A percentile compares a stretch with the other conserved stretches of the same genome.
Evolutionary conservation across 1,140 invertebrate species (phyloP).

Genomic region (Rhagoletis pomonella): DNA sequence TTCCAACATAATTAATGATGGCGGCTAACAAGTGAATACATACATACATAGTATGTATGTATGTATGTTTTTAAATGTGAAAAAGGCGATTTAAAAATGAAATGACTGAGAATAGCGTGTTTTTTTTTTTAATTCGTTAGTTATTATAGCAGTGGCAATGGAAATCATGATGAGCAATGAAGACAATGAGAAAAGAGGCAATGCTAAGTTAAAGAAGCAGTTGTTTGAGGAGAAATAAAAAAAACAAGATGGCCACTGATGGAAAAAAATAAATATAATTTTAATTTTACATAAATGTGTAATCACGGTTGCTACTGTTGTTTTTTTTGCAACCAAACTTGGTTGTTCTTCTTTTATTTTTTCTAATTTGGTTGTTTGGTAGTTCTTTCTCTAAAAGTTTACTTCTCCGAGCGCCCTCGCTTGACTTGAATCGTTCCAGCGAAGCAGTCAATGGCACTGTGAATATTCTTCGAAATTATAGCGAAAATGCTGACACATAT

Average conservation of each 20-base stretch:
- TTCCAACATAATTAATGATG: slow-evolving; percentile 48
- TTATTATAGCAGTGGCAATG: slow-evolving; percentile 8
- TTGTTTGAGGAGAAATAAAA: not conserved
- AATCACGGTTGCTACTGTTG: no score
- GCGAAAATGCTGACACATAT: no score
- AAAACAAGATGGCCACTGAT: not conserved
- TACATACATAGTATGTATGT: not conserved
- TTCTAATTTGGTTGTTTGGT: no score
- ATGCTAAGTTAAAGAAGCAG: not conserved
- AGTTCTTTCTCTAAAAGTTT: no score
- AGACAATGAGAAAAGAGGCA: not conserved
- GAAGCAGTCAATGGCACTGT: no score
- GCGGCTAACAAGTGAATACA: slow-evolving; percentile 30
- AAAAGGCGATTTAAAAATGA: not conserved
- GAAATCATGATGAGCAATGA: not conserved
- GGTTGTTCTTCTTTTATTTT: no score
- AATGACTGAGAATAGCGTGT: not conserved
- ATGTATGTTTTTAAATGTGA: not conserved
- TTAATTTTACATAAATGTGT: no score
- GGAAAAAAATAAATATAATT: no score
- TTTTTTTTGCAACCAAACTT: no score
- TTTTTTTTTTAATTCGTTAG: not conserved
- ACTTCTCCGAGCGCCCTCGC: no score
- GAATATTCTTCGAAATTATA: no score
- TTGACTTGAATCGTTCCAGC: no score